Base-by-base conservation (phyloP, 2,888 invertebrate genomes). In the Leucophenga maculata region DNA sequence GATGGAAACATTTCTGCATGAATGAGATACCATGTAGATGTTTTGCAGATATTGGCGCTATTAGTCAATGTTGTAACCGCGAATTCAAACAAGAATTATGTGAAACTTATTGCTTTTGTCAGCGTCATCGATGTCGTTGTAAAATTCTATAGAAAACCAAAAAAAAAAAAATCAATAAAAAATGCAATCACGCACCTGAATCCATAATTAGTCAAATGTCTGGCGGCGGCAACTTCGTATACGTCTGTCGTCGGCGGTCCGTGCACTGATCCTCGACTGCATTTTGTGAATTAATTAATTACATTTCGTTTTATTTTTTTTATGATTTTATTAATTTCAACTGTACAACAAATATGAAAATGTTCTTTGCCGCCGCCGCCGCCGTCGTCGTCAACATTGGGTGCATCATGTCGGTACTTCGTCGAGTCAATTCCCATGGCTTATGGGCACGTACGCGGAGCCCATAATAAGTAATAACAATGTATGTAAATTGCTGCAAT, bases 371-470 rank as follows among this genome's bases (percentile, higher is more conserved):
- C 50, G 18, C n/a, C 50, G 18, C 6, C 16, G 3, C 6, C 50
- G n/a, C 6, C 50, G 18, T 50, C n/a, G 50, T 50, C 50, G 18
- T 16, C 50, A 50, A 50, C 31, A 57, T 39, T 39, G 39, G 39
- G 39, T 39, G 39, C 39, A 39, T 32, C 32, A 32, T 44, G 13
- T 6, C 57, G 32, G 62, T 13, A 48, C 4, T 11, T 6, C 46
- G 32, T 54, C 31, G 18, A 20, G 26, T 55, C 80, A 74, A 80
- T 86, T 86, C 86, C 86, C 86, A 86, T 81, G 86, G 78, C 77
- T 82, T 84, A 86, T 86, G 80, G 75, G 77, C 86, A 86, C 86
- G 86, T 86, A 84, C 79, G 69, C 69, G 69, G 71, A 76, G 75
- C 76, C 77, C 74, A 79, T 76, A 77, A 79, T 83, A 82, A 79